Evolutionary conservation across 2,113 vertebrate genomes (phyloP).

Genomic region (Archocentrus centrarchus): DNA sequence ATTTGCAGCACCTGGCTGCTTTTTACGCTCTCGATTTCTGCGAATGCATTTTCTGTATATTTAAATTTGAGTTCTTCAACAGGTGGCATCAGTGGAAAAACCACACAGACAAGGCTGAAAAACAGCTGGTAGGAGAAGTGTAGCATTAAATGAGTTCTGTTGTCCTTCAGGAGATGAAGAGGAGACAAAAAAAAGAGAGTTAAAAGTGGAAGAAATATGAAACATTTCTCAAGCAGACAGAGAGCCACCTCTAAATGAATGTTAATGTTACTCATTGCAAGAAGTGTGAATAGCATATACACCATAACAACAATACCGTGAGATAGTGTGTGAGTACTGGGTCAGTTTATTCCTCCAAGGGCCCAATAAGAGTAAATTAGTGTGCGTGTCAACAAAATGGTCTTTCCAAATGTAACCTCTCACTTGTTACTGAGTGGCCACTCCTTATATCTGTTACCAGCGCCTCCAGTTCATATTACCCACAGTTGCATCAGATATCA

Average conservation of each 20-base stretch:
- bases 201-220: not conserved
- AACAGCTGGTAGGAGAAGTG: not conserved
- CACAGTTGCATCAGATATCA: conserved; percentile 56
- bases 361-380: not conserved
- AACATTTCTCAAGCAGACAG: not conserved
- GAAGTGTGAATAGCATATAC: not conserved
- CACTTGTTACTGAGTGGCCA: not conserved
- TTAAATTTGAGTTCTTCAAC: not conserved
- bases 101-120: not conserved
- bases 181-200: not conserved
- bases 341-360: not conserved
- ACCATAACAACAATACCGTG: not conserved
- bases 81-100: not conserved
- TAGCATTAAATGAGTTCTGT: not conserved
- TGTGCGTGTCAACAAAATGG: not conserved
- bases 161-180: not conserved
- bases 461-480: conserved; percentile 17
- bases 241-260: not conserved
- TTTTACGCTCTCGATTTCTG: not conserved
- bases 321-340: not conserved
- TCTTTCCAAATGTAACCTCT: conserved; percentile 3
- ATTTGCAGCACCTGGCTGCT: not conserved
- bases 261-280: not conserved
- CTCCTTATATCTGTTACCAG: conserved; percentile 1
- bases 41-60: not conserved